Percentiles rank a stretch among this genome's conserved stretches.
Conservation (phyloP, 2,797 vertebrate species). For the Gymnocypris eckloni region DNA sequence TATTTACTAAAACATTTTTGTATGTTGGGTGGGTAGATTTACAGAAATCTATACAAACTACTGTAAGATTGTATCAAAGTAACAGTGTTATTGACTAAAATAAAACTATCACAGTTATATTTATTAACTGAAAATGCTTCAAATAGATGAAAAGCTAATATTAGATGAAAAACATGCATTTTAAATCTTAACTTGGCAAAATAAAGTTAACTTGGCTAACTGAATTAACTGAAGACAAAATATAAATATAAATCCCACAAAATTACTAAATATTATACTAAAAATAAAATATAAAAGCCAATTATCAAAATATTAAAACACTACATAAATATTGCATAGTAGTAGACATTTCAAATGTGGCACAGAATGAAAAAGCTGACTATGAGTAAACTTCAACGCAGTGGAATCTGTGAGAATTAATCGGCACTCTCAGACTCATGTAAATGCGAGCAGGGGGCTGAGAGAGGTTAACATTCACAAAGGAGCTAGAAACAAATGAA, state of each 20-base stretch:
- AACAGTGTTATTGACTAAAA: neutral
- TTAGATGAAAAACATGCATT: neutral
- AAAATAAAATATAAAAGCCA: neutral
- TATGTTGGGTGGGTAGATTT: neutral
- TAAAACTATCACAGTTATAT: too few relatives aligned
- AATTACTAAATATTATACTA: neutral
- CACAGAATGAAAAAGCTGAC: conserved; percentile 10
- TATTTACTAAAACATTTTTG: too few relatives aligned
- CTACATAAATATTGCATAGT: neutral
- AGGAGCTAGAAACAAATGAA: conserved; percentile 34
- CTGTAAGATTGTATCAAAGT: neutral
- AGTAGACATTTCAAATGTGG: neutral
- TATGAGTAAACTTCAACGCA: conserved; percentile 26
- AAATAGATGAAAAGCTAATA: neutral
- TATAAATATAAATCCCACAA: neutral
- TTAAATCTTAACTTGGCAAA: neutral
- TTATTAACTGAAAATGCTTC: neutral
- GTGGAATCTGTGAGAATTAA: conserved; percentile 44
- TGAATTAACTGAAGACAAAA: neutral
- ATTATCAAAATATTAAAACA: neutral
- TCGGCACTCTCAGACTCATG: conserved; percentile 39
- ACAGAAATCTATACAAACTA: neutral
- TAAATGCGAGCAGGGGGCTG: conserved; percentile 44
- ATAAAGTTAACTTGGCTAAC: too few relatives aligned
- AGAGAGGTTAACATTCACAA: conserved; percentile 55